These are phyloP conservation scores for Chalcis sispes DNA, from an alignment of 2,888 invertebrate species.

Conservation along the genomic window DNA sequence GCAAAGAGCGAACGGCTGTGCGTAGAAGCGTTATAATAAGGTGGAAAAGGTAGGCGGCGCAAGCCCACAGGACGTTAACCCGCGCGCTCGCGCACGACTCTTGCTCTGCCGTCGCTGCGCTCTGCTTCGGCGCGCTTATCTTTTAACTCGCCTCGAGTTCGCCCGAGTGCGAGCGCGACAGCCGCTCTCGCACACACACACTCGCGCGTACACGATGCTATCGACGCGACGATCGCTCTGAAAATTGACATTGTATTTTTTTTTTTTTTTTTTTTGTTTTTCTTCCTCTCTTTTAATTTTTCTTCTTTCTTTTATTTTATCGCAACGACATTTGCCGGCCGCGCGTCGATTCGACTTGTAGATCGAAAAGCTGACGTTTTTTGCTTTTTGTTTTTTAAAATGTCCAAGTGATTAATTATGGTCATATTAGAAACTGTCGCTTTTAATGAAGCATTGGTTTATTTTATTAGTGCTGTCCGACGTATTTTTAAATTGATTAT, in stretches of 20 bases:
- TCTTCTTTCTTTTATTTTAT: no score
- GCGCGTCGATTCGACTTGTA: no score
- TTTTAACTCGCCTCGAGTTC: no score
- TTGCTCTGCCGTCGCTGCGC: conserved; percentile 60
- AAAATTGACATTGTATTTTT: no score
- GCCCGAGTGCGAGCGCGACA: neutral
- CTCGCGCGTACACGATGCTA: no score
- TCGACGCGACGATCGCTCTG: no score
- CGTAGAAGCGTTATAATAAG: conserved; percentile 63
- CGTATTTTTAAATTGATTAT: neutral
- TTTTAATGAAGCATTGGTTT: neutral
- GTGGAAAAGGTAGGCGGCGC: conserved; percentile 66
- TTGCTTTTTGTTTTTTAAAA: neutral
- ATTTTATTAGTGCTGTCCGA: neutral
- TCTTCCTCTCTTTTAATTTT: no score
- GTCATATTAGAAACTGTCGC: conserved; percentile 1
- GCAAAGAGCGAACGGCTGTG: no score
- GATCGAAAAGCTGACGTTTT: no score
- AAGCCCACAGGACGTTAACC: conserved; percentile 70
- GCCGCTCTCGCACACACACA: no score
- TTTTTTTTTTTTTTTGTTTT: no score
- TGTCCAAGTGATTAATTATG: conserved; percentile 10
- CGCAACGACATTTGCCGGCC: no score
- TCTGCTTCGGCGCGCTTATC: neutral
- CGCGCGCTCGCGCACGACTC: conserved; percentile 58